A percentile compares a stretch with the other conserved stretches of the same genome.
These are phyloP conservation scores for Pomacea canaliculata DNA, from an alignment of 2,888 invertebrate genomes.

Conservation along the genomic window DNA sequence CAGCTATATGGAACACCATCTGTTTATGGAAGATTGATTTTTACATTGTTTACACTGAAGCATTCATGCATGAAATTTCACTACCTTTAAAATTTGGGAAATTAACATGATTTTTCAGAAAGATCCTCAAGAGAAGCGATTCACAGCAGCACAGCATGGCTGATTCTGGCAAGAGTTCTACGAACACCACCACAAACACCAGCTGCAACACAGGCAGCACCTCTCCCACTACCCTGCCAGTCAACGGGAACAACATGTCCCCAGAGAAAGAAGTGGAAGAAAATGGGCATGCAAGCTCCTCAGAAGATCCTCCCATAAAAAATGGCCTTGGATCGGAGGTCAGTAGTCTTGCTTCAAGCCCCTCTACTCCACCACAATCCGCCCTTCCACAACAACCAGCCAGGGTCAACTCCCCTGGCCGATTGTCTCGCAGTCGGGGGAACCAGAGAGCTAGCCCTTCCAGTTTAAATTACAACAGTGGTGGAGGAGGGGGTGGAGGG, in stretches of 20 bases:
- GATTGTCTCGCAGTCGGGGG: conserved; percentile 5
- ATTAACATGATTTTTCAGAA: background rate
- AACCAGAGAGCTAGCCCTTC: conserved; percentile 13
- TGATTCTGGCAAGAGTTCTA: background rate
- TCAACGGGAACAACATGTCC: background rate
- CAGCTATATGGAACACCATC: too few species aligned
- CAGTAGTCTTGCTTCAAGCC: conserved; percentile 19
- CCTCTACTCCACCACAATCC: conserved; percentile 18
- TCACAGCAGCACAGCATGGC: conserved; percentile 1
- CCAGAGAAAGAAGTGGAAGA: conserved; percentile 29
- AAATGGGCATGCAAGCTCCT: conserved; percentile 42
- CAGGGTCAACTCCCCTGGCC: conserved; percentile 25
- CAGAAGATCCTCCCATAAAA: conserved; percentile 31
- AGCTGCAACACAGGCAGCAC: background rate
- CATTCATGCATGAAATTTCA: too few species aligned
- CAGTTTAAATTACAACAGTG: background rate
- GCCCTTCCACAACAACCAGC: conserved; percentile 6
- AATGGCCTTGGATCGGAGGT: conserved; percentile 30
- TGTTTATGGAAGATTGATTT: too few species aligned
- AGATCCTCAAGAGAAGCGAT: background rate
- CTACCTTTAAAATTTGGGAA: too few species aligned
- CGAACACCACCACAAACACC: conserved; percentile 1
- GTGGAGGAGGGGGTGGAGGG: background rate
- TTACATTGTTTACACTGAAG: too few species aligned
- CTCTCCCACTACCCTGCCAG: background rate